Base-by-base conservation (phyloP, 1,140 invertebrate species). In the Mylabris phalerata region DNA sequence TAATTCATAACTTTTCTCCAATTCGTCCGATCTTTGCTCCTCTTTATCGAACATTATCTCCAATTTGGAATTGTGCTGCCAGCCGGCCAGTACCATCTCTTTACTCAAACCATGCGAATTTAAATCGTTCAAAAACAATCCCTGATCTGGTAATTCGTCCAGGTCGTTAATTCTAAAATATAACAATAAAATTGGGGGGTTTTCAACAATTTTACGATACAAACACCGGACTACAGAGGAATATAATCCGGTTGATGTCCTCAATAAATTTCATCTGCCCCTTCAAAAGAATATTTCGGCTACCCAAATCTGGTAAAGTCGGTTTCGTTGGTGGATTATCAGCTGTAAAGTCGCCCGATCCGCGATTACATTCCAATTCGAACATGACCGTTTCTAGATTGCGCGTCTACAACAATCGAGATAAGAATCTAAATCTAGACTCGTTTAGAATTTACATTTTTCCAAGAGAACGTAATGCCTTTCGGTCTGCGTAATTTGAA, bases 11-110 rank as follows among this genome's bases (percentile, higher is more conserved):
- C 84, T 89, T 55, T 82, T 82, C 67, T 90, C 85, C 48, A 91
- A 68, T 47, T 89, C 86, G 59, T 80, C 79, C 7, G 84, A 88
- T 62, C 89, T 77, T 75, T 86, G 80, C 67, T 90, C 87, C 3
- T 87, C 86, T 57, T 86, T 83, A 75, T 93, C 87, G 67, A 89
- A 90, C 79, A 90, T 82, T 59, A 89, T 80, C 75, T 92, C 89
- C 52, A 93, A 75, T 68, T 87, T 85, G 4, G 90, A 91, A 60
- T 89, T 85, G 72, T 93, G 90, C 66, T 93, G 90, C 88, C 89
- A 92, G 0, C 91, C 92, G 2, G 85, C 83, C 51, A 94, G 75
- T 2, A 93, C 87, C 77, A 94, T 82, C 72, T 93, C 90, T 45
- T 87, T 79, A 60, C 90, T 92, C 49, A 90, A 78, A 7, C 92